Base-by-base conservation (phyloP, 2,888 invertebrate genomes). In the Heliconius ismenius region DNA sequence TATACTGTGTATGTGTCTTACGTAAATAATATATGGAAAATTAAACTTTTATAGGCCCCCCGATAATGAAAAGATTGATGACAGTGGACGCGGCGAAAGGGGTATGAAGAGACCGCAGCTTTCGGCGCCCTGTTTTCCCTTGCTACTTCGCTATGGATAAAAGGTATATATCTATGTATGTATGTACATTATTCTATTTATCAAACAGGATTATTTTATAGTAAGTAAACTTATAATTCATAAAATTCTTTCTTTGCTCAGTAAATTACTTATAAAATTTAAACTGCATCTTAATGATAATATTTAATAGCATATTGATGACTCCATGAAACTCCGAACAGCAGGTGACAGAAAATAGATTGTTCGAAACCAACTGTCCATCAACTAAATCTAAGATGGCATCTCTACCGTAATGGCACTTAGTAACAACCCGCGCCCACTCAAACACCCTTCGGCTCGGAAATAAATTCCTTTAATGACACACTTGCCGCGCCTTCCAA, bases 391-490 rank as follows among this genome's bases (percentile, higher is more conserved):
- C 36, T 21, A 39, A 43, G 28, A 58, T 78, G 74, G 78, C 28
- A 24, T 26, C 63, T 54, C 70, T 69, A 74, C 36, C 72, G 81
- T 87, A 87, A 89, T 87, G 84, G 87, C 84, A 88, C 89, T 89
- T 86, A 86, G 84, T 84, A 83, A 84, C 87, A 87, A 86, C 86
- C 88, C 84, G 86, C 83, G 84, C 83, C 83, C 82, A 84, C 84
- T 80, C 83, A 77, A 80, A 79, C 76, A 76, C 82, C 83, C 85
- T 85, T 84, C 83, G 82, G 77, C 79, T 80, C 80, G 74, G 87
- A 88, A 86, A 88, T 89, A 88, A 89, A 90, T 89, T 87, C 85
- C 81, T 85, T 86, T 89, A 89, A 88, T 88, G 87, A 88, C 86
- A 83, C 83, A 80, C 82, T 81, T 80, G 80, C 81, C 80, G 83